Conservation (phyloP, 2,888 invertebrate genomes). For the Aquatica leii region DNA sequence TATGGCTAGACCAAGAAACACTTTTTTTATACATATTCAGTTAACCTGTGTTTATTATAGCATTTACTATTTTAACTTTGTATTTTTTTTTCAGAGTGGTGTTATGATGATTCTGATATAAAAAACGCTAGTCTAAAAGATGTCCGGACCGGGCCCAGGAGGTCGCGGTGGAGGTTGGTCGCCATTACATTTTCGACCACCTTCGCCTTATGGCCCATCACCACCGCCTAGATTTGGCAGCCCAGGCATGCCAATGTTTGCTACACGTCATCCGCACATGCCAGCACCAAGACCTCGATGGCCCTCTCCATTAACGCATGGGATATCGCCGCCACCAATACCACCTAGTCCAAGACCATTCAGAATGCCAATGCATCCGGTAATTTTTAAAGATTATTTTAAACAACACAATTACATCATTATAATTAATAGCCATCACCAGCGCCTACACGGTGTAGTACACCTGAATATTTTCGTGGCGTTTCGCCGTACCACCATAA, state of each 20-base stretch:
- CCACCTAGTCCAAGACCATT: constrained; percentile 61
- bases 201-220: constrained; percentile 79
- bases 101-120: too few relatives aligned
- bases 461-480: constrained; percentile 55
- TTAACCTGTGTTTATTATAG: too few relatives aligned
- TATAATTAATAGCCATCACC: constrained; percentile 61
- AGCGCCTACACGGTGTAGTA: constrained; percentile 58
- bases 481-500: constrained; percentile 48
- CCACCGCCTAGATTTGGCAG: constrained; percentile 73
- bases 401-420: background rate
- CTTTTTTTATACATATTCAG: too few relatives aligned
- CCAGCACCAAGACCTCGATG: constrained; percentile 74
- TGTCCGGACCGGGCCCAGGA: constrained; percentile 57
- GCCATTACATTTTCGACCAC: constrained; percentile 73
- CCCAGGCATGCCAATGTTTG: constrained; percentile 60
- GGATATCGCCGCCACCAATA: constrained; percentile 53
- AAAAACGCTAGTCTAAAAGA: constrained; percentile 31
- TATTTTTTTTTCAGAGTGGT: constrained; percentile 22
- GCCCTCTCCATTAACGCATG: constrained; percentile 65
- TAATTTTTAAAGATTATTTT: constrained; percentile 43
- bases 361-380: constrained; percentile 59
- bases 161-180: constrained; percentile 63
- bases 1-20: too few relatives aligned
- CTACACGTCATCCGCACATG: constrained; percentile 63
- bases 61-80: too few relatives aligned